Evolutionary conservation across 2,888 invertebrate genomes (phyloP).

Genomic region (Romanomermis culicivorax): DNA sequence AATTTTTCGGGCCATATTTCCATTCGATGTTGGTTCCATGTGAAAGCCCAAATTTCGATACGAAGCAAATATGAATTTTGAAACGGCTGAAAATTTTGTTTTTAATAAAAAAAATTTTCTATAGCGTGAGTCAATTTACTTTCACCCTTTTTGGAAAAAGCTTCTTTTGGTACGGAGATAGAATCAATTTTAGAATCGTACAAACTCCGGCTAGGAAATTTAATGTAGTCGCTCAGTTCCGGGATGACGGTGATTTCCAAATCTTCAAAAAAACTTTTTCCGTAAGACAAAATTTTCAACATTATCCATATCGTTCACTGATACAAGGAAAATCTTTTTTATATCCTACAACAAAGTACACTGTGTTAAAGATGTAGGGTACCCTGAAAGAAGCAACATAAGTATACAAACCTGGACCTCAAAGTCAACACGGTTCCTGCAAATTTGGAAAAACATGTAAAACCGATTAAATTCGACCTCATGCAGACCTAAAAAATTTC

Average conservation of each 20-base stretch:
- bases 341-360: no score
- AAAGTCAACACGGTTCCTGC: no score
- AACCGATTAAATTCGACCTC: no score
- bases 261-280: constrained; percentile 4
- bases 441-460: no score
- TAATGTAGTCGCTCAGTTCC: neutral
- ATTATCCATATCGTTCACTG: neutral
- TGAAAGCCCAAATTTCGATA: neutral
- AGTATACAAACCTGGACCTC: no score
- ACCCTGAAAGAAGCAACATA: no score
- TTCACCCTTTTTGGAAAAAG: no score
- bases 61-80: neutral
- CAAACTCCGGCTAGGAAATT: constrained; percentile 7
- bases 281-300: neutral
- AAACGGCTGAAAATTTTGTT: neutral
- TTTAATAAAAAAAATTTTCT: neutral
- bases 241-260: constrained; percentile 8
- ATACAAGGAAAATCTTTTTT: neutral
- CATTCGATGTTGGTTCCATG: neutral
- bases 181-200: constrained; percentile 3
- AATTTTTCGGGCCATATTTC: neutral
- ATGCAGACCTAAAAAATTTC: no score
- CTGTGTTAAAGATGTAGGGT: no score
- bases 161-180: constrained; percentile 5
- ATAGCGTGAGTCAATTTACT: no score